Evolutionary conservation across 2,797 vertebrate species (phyloP).

Genomic region (Clarias platycephalus): DNA sequence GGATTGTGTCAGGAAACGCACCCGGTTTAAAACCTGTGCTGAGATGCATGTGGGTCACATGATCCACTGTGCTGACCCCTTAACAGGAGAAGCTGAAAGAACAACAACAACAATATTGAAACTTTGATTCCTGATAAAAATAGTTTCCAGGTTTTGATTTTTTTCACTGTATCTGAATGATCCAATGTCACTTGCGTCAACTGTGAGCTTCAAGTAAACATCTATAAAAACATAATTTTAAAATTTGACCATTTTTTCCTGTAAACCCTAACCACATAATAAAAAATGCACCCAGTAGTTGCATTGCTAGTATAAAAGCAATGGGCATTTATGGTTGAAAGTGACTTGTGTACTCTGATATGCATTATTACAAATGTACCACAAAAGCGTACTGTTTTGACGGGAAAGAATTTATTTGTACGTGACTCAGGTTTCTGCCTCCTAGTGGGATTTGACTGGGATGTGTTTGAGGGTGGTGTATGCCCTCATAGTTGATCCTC

Average conservation of each 20-base stretch:
- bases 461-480: conserved; percentile 53
- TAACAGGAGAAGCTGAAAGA: too few species aligned
- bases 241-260: background rate
- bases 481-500: conserved; percentile 45
- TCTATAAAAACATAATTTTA: background rate
- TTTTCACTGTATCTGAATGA: conserved; percentile 36
- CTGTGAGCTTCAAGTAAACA: background rate
- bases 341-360: background rate
- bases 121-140: background rate
- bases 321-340: background rate
- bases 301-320: background rate
- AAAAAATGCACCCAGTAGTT: background rate
- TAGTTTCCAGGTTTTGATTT: conserved; percentile 33
- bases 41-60: too few species aligned
- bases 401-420: conserved; percentile 75
- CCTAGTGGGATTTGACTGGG: conserved; percentile 66
- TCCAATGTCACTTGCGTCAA: conserved; percentile 17
- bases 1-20: too few species aligned
- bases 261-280: conserved; percentile 2
- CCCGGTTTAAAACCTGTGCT: too few species aligned
- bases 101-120: conserved; percentile 3
- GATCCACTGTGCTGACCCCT: too few species aligned
- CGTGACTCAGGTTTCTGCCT: conserved; percentile 68
- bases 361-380: background rate
- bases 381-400: conserved; percentile 51